Base-by-base conservation (phyloP, 2,888 invertebrate species). In the Asteroscopus sphinx region DNA sequence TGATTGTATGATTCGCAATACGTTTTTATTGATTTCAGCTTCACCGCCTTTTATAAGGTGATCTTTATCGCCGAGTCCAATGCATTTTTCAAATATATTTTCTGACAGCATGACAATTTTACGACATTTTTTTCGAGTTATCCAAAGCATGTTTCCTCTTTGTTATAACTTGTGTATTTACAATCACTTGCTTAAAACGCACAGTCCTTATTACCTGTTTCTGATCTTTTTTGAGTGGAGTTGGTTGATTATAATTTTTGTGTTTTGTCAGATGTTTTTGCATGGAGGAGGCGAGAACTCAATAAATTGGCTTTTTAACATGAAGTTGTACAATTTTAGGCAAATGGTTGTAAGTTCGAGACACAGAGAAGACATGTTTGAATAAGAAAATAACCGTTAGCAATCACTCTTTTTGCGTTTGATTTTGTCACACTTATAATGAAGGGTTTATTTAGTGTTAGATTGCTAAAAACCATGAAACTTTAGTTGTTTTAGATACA, bases 111-210 rank as follows among this genome's bases (percentile, higher is more conserved):
- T 90, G 88, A 71, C 15, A 64, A 76, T 74, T 70, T 75, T 68
- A 54, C 60, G 52, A 54, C 42, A 66, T 61, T 58, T 74, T 79
- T 69, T 45, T 40, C 60, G 64, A 63, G 55, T 77, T 80, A 12
- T 47, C 81, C 78, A 76, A 85, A 85, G 93, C 92, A 92, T 92
- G 91, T 91, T 88, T 90, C 89, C 89, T 89, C 85, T 68, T 75
- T 85, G 83, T 81, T 51, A 73, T 80, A 79, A 77, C 78, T 70
- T 70, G 66, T 81, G 78, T 83, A 82, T 81, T 81, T 89, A 86
- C 84, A 83, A 84, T 83, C 83, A 86, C 86, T 89, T 80, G 89
- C 88, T 90, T 89, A 70, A 49, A 76, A 76, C 70, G 85, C 85
- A 81, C 83, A 77, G 28, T 62, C 53, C 58, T 70, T 37, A 49